Evolutionary conservation across 2,797 vertebrate species (phyloP).

Genomic region (Darevskia mixta): DNA sequence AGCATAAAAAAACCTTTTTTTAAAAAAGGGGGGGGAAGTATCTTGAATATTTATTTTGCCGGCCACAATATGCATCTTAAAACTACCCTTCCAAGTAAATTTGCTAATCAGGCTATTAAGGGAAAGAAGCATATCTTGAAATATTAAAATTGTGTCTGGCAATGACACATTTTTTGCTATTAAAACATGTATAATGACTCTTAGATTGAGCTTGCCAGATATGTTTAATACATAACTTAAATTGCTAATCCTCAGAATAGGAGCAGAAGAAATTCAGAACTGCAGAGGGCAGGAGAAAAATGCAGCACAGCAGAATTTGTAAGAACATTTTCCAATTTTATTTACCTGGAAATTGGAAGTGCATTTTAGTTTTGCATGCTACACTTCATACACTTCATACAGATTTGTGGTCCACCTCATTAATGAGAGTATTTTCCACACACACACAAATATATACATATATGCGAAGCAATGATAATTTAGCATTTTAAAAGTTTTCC

Average conservation of each 20-base stretch:
- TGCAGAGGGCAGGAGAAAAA: slow-evolving; percentile 64
- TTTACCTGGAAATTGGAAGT: slow-evolving; percentile 44
- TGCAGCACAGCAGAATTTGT: slow-evolving; percentile 55
- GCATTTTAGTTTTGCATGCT: neutral
- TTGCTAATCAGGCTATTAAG: slow-evolving; percentile 65
- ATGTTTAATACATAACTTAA: slow-evolving; percentile 71
- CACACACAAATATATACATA: too few relatives aligned
- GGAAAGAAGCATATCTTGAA: slow-evolving; percentile 65
- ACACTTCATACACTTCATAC: slow-evolving; percentile 27
- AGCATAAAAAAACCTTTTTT: neutral
- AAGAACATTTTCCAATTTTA: slow-evolving; percentile 54
- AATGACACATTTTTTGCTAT: slow-evolving; percentile 64
- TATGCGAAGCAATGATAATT: neutral
- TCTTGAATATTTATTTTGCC: slow-evolving; percentile 55
- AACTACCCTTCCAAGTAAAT: slow-evolving; percentile 45
- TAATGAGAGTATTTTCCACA: neutral
- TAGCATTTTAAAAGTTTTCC: slow-evolving; percentile 12
- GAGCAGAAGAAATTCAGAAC: slow-evolving; percentile 58
- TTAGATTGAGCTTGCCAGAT: slow-evolving; percentile 69
- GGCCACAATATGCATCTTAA: slow-evolving; percentile 32
- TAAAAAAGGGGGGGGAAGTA: slow-evolving; percentile 27
- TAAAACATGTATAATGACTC: slow-evolving; percentile 69
- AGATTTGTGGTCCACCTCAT: neutral
- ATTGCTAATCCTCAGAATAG: slow-evolving; percentile 69
- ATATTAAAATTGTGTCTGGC: slow-evolving; percentile 67